Conservation (phyloP, 2,888 invertebrate genomes). For the Lysandra bellargus region DNA sequence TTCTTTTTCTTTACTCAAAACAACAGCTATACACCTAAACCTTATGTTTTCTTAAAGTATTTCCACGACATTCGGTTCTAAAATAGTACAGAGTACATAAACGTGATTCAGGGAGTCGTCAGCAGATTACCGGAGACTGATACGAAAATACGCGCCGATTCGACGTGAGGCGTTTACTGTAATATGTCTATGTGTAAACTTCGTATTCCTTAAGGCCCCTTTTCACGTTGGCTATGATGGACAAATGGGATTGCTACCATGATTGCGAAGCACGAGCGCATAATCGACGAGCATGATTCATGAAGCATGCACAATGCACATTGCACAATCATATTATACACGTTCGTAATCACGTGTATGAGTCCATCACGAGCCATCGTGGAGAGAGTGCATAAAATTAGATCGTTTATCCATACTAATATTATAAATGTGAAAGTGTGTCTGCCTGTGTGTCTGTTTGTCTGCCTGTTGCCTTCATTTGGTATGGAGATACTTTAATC, state of each 20-base stretch:
- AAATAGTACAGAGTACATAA: slow-evolving; percentile 27
- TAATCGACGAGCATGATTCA: too few relatives aligned
- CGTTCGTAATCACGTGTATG: too few relatives aligned
- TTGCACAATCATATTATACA: too few relatives aligned
- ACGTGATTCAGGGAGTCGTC: slow-evolving; percentile 30
- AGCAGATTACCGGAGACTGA: slow-evolving; percentile 26
- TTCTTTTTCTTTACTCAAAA: not conserved
- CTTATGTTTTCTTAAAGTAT: not conserved
- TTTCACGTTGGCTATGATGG: not conserved
- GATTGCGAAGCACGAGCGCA: not conserved
- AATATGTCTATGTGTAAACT: not conserved
- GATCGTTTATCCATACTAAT: too few relatives aligned
- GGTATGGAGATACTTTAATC: too few relatives aligned
- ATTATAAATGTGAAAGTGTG: too few relatives aligned
- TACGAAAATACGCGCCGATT: slow-evolving; percentile 24
- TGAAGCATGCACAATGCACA: too few relatives aligned
- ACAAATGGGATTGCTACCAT: not conserved
- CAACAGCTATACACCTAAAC: not conserved
- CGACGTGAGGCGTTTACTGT: slow-evolving; percentile 4
- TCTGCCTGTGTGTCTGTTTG: too few relatives aligned
- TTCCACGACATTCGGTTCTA: slow-evolving; percentile 12
- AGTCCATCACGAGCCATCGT: too few relatives aligned
- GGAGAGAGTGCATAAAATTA: too few relatives aligned
- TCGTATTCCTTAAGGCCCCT: too few relatives aligned
- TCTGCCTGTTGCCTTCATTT: too few relatives aligned